A percentile compares a stretch with the other conserved stretches of the same genome.
Evolutionary conservation across 2,113 vertebrate genomes (phyloP).

Genomic region (Proterorhinus semilunaris): DNA sequence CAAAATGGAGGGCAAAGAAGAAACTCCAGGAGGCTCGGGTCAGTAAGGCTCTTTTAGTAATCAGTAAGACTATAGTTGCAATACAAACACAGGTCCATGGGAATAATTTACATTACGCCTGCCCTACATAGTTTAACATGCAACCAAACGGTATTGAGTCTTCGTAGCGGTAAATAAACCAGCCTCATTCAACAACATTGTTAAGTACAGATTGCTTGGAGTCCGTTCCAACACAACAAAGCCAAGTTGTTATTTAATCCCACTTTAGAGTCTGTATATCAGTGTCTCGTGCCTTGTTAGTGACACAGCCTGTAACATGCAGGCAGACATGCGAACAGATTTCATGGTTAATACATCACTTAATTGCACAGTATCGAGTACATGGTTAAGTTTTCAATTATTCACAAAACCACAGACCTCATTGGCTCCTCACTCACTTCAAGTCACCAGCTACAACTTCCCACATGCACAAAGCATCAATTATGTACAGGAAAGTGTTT

Average conservation of each 20-base stretch:
- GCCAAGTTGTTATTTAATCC: slow-evolving; percentile 2
- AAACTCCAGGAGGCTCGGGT: slow-evolving; percentile 69
- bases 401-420: slow-evolving; percentile 4
- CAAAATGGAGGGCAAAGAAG: slow-evolving; percentile 67
- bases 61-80: no score
- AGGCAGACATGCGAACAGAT: slow-evolving; percentile 5
- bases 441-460: slow-evolving; percentile 5
- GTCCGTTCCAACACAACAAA: background rate
- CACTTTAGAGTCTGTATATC: background rate
- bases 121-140: no score
- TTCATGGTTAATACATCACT: background rate
- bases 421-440: background rate
- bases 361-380: slow-evolving; percentile 5
- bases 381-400: slow-evolving; percentile 14
- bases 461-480: background rate
- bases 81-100: no score
- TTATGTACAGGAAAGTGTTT: background rate
- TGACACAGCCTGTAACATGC: background rate
- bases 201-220: background rate
- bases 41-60: background rate
- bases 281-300: background rate
- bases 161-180: no score
- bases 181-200: background rate
- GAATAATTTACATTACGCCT: no score
- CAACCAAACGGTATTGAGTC: no score